These are phyloP conservation scores for zebrafish (Danio rerio) DNA, from an alignment of 2,113 vertebrate genomes.

Conservation along the genomic window GRCz12tu NC_133193.1:31259501-31260000, in stretches of 20 bases:
- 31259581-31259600: conserved; percentile 80
- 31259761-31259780: conserved; percentile 32
- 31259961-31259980: no score
- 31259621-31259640: conserved; percentile 71
- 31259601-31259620: conserved; percentile 77
- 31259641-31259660: conserved; percentile 69
- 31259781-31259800: not conserved
- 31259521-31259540: conserved; percentile 77
- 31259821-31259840: conserved; percentile 61
- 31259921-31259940: conserved; percentile 56
- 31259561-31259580: conserved; percentile 78
- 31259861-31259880: conserved; percentile 65
- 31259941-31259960: conserved; percentile 30
- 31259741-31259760: conserved; percentile 55
- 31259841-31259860: conserved; percentile 62
- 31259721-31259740: no score
- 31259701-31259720: no score
- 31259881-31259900: conserved; percentile 66
- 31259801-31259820: conserved; percentile 40
- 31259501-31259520: conserved; percentile 75
- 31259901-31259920: conserved; percentile 57
- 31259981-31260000: no score
- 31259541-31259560: conserved; percentile 82
- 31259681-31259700: conserved; percentile 82
- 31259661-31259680: conserved; percentile 79